These are phyloP conservation scores for Enoplosus armatus DNA, from an alignment of 2,797 vertebrate species.

Conservation along the genomic window DNA sequence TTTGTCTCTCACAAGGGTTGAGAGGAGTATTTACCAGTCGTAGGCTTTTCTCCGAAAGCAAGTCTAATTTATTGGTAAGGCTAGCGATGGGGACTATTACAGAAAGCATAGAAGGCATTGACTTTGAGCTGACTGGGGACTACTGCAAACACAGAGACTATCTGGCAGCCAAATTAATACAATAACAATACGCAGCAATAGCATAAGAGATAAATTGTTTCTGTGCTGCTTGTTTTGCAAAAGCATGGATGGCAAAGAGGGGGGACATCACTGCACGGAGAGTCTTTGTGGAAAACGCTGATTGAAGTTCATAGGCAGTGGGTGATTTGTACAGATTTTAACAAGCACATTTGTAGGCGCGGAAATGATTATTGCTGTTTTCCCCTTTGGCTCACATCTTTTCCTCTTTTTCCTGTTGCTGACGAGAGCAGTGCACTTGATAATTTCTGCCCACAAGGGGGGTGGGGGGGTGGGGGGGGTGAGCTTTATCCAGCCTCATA, in stretches of 20 bases:
- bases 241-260: neutral
- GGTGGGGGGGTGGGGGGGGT: neutral
- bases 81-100: slow-evolving; percentile 50
- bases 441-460: slow-evolving; percentile 31
- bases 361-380: slow-evolving; percentile 28
- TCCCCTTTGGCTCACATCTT: slow-evolving; percentile 13
- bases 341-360: slow-evolving; percentile 29
- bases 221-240: neutral
- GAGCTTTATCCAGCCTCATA: slow-evolving; percentile 30
- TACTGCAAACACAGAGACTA: slow-evolving; percentile 24
- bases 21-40: slow-evolving; percentile 71
- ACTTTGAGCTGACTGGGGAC: slow-evolving; percentile 40
- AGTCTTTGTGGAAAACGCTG: slow-evolving; percentile 23
- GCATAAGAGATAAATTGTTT: slow-evolving; percentile 12
- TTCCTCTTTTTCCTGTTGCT: neutral
- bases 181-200: slow-evolving; percentile 21
- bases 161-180: slow-evolving; percentile 47
- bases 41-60: slow-evolving; percentile 53
- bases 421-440: slow-evolving; percentile 13
- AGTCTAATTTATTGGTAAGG: slow-evolving; percentile 56
- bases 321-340: slow-evolving; percentile 39
- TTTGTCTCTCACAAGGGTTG: slow-evolving; percentile 67
- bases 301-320: slow-evolving; percentile 35
- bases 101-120: slow-evolving; percentile 31
- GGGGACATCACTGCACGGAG: slow-evolving; percentile 22